phyloP scores from a whole-genome alignment of 30 jellyfish, hydroid and myxozoan genomes.

The Pelagia noctiluca region DNA sequence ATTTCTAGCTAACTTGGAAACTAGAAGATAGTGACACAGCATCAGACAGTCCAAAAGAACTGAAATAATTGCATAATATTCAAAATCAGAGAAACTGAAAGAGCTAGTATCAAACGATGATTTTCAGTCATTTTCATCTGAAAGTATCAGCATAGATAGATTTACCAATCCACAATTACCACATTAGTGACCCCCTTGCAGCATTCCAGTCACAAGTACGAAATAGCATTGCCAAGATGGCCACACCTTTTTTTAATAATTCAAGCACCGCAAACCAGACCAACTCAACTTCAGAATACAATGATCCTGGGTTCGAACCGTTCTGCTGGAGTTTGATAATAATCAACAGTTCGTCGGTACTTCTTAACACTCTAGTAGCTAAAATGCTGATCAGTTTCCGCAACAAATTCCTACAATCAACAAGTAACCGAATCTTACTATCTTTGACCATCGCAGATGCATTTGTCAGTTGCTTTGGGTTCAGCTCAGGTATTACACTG shows the following conservation, averaged over 20 bases:
- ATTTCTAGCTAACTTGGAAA: no score
- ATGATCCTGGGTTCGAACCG: neutral
- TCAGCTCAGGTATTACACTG: neutral
- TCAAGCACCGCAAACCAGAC: neutral
- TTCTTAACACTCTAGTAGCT: neutral
- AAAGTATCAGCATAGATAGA: no score
- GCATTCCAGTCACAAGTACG: neutral
- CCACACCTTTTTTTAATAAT: neutral
- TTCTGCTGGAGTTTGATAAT: conserved; percentile 6
- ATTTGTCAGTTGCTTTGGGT: conserved; percentile 2
- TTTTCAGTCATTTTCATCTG: no score
- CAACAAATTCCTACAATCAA: neutral
- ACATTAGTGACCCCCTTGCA: neutral
- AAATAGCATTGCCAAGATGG: neutral
- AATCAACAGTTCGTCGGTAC: neutral
- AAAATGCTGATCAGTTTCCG: conserved; percentile 1
- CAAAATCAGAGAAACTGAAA: no score
- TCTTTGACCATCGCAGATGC: neutral
- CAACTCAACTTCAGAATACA: neutral
- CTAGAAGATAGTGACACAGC: no score
- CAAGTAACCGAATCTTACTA: neutral
- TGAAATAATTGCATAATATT: no score
- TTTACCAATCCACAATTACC: neutral
- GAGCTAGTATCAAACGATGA: no score
- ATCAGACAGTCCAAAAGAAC: no score